Evolutionary conservation across 2,113 vertebrate species (phyloP).

Genomic region (Tetraodon nigroviridis): DNA sequence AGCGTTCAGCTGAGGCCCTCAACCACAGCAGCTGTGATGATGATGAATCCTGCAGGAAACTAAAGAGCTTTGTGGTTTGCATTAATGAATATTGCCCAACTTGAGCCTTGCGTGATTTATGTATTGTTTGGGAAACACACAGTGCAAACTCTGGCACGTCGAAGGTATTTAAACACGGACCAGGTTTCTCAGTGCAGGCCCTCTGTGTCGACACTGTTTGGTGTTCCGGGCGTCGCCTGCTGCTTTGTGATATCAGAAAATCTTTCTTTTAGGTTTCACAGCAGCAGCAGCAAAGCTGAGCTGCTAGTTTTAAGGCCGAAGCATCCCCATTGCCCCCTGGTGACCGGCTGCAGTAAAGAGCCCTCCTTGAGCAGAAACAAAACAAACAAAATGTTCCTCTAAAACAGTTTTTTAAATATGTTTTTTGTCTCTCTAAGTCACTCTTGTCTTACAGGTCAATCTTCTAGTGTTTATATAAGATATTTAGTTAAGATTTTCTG

Average conservation of each 20-base stretch:
- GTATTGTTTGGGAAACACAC: constrained; percentile 24
- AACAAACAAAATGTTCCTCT: too few relatives aligned
- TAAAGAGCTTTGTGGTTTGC: constrained; percentile 26
- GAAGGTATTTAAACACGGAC: constrained; percentile 16
- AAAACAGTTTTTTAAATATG: too few relatives aligned
- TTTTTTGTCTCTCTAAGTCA: too few relatives aligned
- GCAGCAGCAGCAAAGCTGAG: too few relatives aligned
- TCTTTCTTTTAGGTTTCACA: neutral
- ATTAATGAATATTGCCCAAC: constrained; percentile 44
- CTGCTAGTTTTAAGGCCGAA: too few relatives aligned
- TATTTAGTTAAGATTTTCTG: too few relatives aligned
- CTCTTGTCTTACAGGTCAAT: too few relatives aligned
- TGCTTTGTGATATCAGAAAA: constrained; percentile 2
- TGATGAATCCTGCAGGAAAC: constrained; percentile 47
- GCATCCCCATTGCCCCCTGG: too few relatives aligned
- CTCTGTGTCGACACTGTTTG: neutral
- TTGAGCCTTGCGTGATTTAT: constrained; percentile 47
- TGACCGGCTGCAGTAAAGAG: too few relatives aligned
- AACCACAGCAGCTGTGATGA: constrained; percentile 33
- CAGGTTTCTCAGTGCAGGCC: constrained; percentile 15
- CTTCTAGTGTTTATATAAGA: too few relatives aligned
- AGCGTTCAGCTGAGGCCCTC: constrained; percentile 54
- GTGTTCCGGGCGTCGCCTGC: constrained; percentile 3
- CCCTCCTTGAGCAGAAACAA: too few relatives aligned
- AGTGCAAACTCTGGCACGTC: constrained; percentile 19